Base-by-base conservation (phyloP, 2,797 vertebrate species). In the Pseudochaenichthys georgianus region DNA sequence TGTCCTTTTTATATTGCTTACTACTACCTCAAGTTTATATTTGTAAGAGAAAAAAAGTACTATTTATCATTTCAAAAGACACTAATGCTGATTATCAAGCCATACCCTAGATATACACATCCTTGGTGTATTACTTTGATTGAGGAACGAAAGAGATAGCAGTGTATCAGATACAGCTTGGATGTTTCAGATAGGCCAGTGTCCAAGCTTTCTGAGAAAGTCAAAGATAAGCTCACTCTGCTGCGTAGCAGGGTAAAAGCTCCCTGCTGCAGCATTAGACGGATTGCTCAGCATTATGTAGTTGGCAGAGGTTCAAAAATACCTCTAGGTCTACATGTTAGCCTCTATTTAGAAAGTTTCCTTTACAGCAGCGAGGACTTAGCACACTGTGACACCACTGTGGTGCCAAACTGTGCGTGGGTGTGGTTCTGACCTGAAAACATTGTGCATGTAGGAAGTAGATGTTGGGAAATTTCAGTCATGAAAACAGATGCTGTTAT, bases 301-400 rank as follows among this genome's bases (percentile, higher is more conserved):
- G 38, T 62, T 79, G 84, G 72, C 72, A 0, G 1, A 12, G 19
- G 41, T 42, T 81, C 80, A 86, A 48, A 67, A 57, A 46, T 34
- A 57, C 52, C 59, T 61, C 57, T 70, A 55, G 50, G 23, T 42
- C 28, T 23, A 8, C 57, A 52, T 2, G 2, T 78, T 52, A n/a
- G 48, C 10, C 62, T 69, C 42, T 13, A 34, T 47, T 68, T 51
- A 66, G 3, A 58, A 38, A 23, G 43, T 59, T 64, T 59, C 5
- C 50, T 55, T 62, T 15, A 10, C 15, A 1, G 62, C 53, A 48
- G 15, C 5, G 38, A 67, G 47, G 42, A 69, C 10, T 0, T 16
- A 0, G n/a, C 54, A 3, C 9, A 13, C 7, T 2, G 16, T 28
- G 17, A 64, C 54, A 15, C 47, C 4, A 9, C 13, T 48, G 9